phyloP scores from a whole-genome alignment of 30 jellyfish, hydroid and myxozoan genomes.

The Hydra vulgaris region DNA sequence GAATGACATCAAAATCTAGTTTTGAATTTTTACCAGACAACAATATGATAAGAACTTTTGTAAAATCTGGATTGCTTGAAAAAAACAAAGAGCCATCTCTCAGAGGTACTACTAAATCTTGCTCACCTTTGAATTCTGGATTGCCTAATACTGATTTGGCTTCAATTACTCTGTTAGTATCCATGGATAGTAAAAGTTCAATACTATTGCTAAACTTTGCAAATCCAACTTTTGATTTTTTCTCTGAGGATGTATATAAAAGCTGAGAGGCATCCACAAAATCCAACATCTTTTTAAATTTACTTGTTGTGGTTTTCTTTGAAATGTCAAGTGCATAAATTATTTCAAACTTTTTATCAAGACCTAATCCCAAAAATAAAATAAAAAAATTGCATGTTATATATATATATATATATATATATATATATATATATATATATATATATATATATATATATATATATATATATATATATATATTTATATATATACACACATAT shows the following conservation, averaged over 20 bases:
- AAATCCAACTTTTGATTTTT: neutral
- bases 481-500: too few species aligned
- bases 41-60: conserved; percentile 37
- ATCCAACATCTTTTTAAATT: neutral
- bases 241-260: neutral
- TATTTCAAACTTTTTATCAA: neutral
- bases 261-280: neutral
- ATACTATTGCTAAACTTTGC: neutral
- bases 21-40: conserved; percentile 51
- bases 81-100: neutral
- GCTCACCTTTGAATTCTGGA: neutral
- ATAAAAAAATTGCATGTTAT: too few species aligned
- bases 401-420: too few species aligned
- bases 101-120: neutral
- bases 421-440: too few species aligned
- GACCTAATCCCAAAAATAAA: too few species aligned
- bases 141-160: neutral
- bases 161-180: neutral
- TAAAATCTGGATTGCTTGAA: neutral
- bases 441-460: too few species aligned
- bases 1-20: neutral
- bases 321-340: neutral
- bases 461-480: too few species aligned
- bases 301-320: neutral
- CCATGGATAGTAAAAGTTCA: neutral